Percentiles rank a stretch among this genome's conserved stretches.
Evolutionary conservation across 1,140 invertebrate genomes (phyloP).

Genomic region (Homalodisca vitripennis): DNA sequence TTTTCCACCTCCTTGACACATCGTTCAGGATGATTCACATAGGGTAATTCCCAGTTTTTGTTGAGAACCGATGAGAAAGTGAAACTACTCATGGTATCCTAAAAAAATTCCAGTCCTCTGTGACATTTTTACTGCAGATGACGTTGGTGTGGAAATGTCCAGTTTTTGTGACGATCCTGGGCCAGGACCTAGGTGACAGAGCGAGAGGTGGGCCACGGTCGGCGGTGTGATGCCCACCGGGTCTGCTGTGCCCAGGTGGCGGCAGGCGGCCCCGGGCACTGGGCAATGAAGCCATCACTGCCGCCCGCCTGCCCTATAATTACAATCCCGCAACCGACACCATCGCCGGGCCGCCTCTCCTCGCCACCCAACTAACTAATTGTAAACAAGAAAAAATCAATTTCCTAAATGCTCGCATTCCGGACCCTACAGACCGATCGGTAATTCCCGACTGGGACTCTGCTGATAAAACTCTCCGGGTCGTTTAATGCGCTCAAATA

Average conservation of each 20-base stretch:
- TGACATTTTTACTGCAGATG: not conserved
- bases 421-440: too few relatives aligned
- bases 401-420: slow-evolving; percentile 23
- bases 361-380: slow-evolving; percentile 22
- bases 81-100: too few relatives aligned
- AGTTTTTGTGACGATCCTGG: not conserved
- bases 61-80: too few relatives aligned
- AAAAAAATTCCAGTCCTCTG: too few relatives aligned
- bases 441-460: too few relatives aligned
- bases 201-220: not conserved
- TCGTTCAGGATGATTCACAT: too few relatives aligned
- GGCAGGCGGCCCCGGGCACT: not conserved
- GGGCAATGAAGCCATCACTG: slow-evolving; percentile 15
- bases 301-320: slow-evolving; percentile 1
- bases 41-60: too few relatives aligned
- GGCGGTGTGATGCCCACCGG: too few relatives aligned
- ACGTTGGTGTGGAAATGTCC: not conserved
- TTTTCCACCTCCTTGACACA: too few relatives aligned
- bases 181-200: not conserved
- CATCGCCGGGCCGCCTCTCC: not conserved
- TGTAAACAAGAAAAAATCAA: slow-evolving; percentile 27
- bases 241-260: slow-evolving; percentile 12
- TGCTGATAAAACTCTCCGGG: too few relatives aligned
- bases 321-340: too few relatives aligned
- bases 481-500: too few relatives aligned